A percentile compares a stretch with the other conserved stretches of the same genome.
These are phyloP conservation scores for Equus przewalskii DNA, from an alignment of 2,113 vertebrate species.

Conservation along the genomic window DNA sequence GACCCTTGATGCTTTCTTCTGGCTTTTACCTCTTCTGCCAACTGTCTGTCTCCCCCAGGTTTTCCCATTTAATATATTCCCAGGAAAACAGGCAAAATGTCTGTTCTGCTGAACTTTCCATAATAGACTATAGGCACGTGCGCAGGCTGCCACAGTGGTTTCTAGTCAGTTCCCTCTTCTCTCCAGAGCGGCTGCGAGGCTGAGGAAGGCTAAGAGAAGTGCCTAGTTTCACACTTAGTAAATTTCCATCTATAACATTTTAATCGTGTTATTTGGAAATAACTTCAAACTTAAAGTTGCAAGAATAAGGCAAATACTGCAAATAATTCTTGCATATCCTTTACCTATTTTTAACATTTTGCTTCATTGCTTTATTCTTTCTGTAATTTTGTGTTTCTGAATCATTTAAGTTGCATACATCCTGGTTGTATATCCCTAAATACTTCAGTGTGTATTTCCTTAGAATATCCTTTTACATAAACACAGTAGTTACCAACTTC, in stretches of 20 bases:
- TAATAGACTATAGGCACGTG: not conserved
- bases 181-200: not conserved
- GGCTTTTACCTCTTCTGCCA: not conserved
- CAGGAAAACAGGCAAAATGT: not conserved
- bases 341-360: not conserved
- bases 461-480: not conserved
- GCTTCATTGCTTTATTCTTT: not conserved
- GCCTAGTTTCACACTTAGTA: not conserved
- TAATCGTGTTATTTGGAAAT: not conserved
- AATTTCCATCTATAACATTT: not conserved
- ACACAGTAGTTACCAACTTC: not conserved
- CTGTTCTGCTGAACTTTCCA: not conserved
- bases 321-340: not conserved
- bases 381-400: not conserved
- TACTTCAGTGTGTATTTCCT: not conserved
- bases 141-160: not conserved
- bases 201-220: not conserved
- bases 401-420: not conserved
- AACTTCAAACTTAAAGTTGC: not conserved
- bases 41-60: not conserved
- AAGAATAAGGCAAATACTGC: not conserved
- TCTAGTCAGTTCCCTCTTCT: not conserved
- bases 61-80: not conserved
- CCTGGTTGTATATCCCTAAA: not conserved
- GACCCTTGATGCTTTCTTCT: not conserved